These are phyloP conservation scores for Himalopsyche anomala DNA, from an alignment of 2,888 invertebrate species.

Conservation along the genomic window DNA sequence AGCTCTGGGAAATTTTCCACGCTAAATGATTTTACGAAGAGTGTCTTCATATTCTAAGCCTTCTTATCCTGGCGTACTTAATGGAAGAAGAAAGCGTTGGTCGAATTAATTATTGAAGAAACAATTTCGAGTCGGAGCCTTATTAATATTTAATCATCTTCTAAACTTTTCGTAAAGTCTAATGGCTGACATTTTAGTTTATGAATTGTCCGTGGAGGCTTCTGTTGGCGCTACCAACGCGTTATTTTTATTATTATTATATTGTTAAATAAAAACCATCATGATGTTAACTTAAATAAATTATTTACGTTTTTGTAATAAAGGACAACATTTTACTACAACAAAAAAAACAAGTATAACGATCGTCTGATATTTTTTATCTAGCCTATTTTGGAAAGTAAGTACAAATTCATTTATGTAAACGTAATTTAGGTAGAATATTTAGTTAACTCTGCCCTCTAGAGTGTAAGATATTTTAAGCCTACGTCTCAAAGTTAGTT, in stretches of 20 bases:
- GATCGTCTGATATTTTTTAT: too few species aligned
- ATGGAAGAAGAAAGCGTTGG: conserved; percentile 27
- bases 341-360: too few species aligned
- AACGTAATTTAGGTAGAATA: too few species aligned
- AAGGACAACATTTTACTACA: too few species aligned
- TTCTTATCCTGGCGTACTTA: conserved; percentile 25
- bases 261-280: too few species aligned
- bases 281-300: too few species aligned
- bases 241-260: neutral
- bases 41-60: conserved; percentile 1
- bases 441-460: too few species aligned
- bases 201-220: conserved; percentile 21
- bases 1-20: neutral
- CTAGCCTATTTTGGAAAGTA: too few species aligned
- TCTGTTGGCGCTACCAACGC: neutral
- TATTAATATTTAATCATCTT: conserved; percentile 51
- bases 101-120: conserved; percentile 51
- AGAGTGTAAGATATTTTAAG: too few species aligned
- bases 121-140: conserved; percentile 45
- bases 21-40: conserved; percentile 15
- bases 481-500: too few species aligned
- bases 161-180: conserved; percentile 28
- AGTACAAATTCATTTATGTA: too few species aligned
- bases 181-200: conserved; percentile 40
- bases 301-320: too few species aligned